A percentile compares a stretch with the other conserved stretches of the same genome.
phyloP scores from a whole-genome alignment of 2,113 vertebrate species.

The Channa maculata region DNA sequence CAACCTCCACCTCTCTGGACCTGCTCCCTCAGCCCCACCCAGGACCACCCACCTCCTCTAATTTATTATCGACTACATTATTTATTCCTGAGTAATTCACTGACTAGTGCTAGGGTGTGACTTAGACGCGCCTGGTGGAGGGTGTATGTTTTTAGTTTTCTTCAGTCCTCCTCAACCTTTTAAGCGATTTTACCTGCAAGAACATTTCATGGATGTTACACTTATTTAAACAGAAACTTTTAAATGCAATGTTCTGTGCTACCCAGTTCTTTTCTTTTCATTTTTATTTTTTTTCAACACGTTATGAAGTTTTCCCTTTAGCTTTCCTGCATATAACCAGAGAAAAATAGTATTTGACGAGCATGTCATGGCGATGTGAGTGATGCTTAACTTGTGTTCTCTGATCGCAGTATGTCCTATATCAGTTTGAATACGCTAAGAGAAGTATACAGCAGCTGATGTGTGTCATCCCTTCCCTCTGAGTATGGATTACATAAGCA shows the following conservation, averaged over 20 bases:
- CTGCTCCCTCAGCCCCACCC: conserved; percentile 32
- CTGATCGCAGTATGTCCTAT: conserved; percentile 2
- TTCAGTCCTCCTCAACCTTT: conserved; percentile 15
- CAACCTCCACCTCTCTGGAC: conserved; percentile 21
- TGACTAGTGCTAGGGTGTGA: conserved; percentile 35
- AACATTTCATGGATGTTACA: conserved; percentile 47
- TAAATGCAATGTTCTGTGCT: not conserved
- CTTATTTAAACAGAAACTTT: conserved; percentile 41
- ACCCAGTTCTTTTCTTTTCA: not conserved
- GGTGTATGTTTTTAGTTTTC: conserved; percentile 2
- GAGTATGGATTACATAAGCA: conserved; percentile 5
- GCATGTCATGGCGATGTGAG: conserved; percentile 24
- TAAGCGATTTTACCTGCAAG: conserved; percentile 55
- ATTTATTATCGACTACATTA: conserved; percentile 76
- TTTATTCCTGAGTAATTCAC: conserved; percentile 70
- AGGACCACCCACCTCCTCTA: conserved; percentile 61
- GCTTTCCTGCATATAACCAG: conserved; percentile 12
- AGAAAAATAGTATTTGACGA: conserved; percentile 20
- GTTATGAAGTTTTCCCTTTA: conserved; percentile 3
- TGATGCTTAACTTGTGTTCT: not conserved
- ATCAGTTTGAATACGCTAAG: conserved; percentile 17
- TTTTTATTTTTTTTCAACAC: conserved; percentile 19
- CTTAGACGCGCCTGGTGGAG: conserved; percentile 15
- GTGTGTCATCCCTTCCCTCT: conserved; percentile 18
- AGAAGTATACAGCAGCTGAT: conserved; percentile 24